A percentile compares a stretch with the other conserved stretches of the same genome.
phyloP scores from a whole-genome alignment of 2,888 invertebrate species.

The Dolichomitus sp. region DNA sequence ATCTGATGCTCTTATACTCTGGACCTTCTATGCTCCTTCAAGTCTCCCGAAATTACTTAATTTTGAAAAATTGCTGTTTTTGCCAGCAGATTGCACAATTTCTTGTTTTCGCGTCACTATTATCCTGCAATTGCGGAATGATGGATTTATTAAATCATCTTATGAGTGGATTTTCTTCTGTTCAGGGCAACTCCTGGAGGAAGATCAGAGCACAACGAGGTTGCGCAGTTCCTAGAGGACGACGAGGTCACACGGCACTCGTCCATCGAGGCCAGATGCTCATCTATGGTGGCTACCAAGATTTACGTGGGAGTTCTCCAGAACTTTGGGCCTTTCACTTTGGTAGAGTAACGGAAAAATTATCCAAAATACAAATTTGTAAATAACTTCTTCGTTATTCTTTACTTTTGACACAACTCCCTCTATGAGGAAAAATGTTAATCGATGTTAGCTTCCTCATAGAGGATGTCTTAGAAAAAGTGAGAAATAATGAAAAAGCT shows the following conservation, averaged over 20 bases:
- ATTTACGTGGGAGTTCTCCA: slow-evolving; percentile 93
- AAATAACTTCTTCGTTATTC: neutral
- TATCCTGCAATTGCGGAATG: neutral
- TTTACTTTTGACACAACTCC: neutral
- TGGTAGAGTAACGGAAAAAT: slow-evolving; percentile 87
- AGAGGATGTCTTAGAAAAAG: neutral
- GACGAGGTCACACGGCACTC: slow-evolving; percentile 94
- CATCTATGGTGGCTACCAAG: slow-evolving; percentile 95
- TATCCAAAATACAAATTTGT: neutral
- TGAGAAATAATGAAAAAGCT: neutral
- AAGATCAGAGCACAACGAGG: slow-evolving; percentile 89
- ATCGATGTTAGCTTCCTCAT: no score
- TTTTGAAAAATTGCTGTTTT: slow-evolving; percentile 21
- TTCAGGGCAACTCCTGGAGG: slow-evolving; percentile 88
- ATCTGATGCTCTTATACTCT: slow-evolving; percentile 46
- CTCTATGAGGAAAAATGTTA: neutral
- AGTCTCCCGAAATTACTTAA: slow-evolving; percentile 52
- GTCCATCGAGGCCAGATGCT: slow-evolving; percentile 93
- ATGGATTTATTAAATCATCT: neutral
- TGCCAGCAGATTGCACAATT: neutral
- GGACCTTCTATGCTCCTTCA: neutral
- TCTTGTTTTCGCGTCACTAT: neutral
- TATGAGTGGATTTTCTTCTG: slow-evolving; percentile 29
- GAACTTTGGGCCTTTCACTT: slow-evolving; percentile 96
- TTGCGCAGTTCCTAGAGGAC: slow-evolving; percentile 90